A percentile compares a stretch with the other conserved stretches of the same genome.
phyloP scores from a whole-genome alignment of 2,113 vertebrate genomes.

The Hirundichthys speculiger region DNA sequence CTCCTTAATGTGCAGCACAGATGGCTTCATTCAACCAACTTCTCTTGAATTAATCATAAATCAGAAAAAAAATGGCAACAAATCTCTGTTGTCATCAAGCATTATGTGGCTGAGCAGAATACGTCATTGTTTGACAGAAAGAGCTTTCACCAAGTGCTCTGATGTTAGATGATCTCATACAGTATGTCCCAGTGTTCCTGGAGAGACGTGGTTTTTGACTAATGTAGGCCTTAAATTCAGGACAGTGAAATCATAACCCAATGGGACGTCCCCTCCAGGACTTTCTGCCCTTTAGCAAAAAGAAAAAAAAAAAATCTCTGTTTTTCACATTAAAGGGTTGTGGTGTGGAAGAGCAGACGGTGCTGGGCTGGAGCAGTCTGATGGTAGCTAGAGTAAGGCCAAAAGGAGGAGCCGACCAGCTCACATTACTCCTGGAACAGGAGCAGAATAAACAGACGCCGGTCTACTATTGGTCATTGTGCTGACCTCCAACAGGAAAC shows the following conservation, averaged over 20 bases:
- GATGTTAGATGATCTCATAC: conserved; percentile 60
- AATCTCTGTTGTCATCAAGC: conserved; percentile 12
- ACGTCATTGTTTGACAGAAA: conserved; percentile 38
- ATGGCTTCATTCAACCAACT: conserved; percentile 58
- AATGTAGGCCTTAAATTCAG: conserved; percentile 40
- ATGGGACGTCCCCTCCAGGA: conserved; percentile 44
- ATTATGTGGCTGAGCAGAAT: background rate
- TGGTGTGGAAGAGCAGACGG: conserved; percentile 57
- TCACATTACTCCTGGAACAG: conserved; percentile 73
- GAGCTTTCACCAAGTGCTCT: conserved; percentile 28
- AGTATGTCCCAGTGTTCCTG: conserved; percentile 15
- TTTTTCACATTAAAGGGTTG: conserved; percentile 74
- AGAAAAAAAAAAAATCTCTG: conserved; percentile 45
- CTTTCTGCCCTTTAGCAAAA: conserved; percentile 37
- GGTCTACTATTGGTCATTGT: conserved; percentile 71
- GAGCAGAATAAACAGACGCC: conserved; percentile 71
- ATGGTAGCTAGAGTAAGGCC: conserved; percentile 42
- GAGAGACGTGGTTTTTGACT: conserved; percentile 41
- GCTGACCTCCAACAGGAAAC: conserved; percentile 79
- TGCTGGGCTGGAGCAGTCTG: conserved; percentile 46
- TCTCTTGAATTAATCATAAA: conserved; percentile 18
- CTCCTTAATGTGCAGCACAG: conserved; percentile 46
- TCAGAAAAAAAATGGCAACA: conserved; percentile 5
- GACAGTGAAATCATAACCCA: conserved; percentile 53
- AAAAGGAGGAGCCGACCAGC: conserved; percentile 64